phyloP scores from a whole-genome alignment of 2,797 vertebrate species.

The Sebastes hubbsi region DNA sequence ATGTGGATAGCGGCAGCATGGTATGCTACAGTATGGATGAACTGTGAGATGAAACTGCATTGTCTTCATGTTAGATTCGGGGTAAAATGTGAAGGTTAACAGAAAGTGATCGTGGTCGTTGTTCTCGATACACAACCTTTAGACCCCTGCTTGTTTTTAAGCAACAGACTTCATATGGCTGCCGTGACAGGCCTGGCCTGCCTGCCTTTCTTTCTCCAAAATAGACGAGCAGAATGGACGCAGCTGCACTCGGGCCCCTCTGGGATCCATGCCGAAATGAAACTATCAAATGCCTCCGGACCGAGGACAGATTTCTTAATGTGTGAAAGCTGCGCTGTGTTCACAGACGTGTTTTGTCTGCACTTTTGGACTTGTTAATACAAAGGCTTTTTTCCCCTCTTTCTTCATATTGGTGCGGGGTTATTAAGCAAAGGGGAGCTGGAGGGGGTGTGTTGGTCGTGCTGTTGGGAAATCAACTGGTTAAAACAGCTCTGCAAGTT shows the following conservation, averaged over 20 bases:
- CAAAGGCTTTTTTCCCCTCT: constrained; percentile 24
- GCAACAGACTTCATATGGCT: constrained; percentile 61
- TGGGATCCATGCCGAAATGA: constrained; percentile 75
- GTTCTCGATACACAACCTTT: constrained; percentile 49
- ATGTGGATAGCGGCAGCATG: neutral
- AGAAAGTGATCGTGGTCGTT: constrained; percentile 32
- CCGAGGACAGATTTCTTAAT: constrained; percentile 81
- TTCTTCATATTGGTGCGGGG: constrained; percentile 29
- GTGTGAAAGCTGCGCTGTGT: constrained; percentile 76
- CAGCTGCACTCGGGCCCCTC: constrained; percentile 77
- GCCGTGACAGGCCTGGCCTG: constrained; percentile 53
- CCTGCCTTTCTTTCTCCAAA: constrained; percentile 65
- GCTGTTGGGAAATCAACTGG: constrained; percentile 59
- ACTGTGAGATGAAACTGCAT: neutral
- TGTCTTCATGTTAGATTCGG: constrained; percentile 6
- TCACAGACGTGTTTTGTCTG: constrained; percentile 81
- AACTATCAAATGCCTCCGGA: constrained; percentile 78
- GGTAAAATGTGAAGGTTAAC: constrained; percentile 36
- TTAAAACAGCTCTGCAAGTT: constrained; percentile 59
- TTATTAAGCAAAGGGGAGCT: constrained; percentile 36
- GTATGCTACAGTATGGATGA: neutral
- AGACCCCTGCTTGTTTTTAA: constrained; percentile 56
- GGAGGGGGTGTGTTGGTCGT: constrained; percentile 18
- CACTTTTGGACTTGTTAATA: constrained; percentile 61
- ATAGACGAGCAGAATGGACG: constrained; percentile 74